Evolutionary conservation across 2,113 vertebrate species (phyloP).

Genomic region (Charina bottae): DNA sequence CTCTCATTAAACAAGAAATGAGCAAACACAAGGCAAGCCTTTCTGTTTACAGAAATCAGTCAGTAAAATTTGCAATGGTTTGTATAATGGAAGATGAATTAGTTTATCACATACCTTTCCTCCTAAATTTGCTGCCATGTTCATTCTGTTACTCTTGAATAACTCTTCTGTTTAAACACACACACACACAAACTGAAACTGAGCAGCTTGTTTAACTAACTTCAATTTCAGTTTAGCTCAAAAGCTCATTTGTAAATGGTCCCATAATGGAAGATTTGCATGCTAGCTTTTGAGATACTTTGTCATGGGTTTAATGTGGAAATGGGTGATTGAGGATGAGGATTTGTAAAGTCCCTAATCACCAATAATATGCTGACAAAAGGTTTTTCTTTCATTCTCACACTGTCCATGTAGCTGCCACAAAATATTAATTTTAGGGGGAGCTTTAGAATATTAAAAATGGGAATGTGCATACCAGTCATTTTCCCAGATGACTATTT

Average conservation of each 20-base stretch:
- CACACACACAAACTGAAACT: neutral
- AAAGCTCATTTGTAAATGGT: slow-evolving; percentile 48
- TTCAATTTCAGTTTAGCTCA: neutral
- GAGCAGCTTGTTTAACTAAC: slow-evolving; percentile 53
- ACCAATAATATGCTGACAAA: slow-evolving; percentile 23
- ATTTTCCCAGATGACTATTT: slow-evolving; percentile 9
- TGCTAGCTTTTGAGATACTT: slow-evolving; percentile 43
- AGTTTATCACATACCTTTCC: slow-evolving; percentile 31
- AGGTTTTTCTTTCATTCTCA: slow-evolving; percentile 27
- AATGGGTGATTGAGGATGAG: slow-evolving; percentile 25
- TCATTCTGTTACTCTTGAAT: slow-evolving; percentile 47
- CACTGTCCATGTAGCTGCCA: neutral
- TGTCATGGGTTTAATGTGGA: slow-evolving; percentile 47
- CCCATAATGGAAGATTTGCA: slow-evolving; percentile 43
- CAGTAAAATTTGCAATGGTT: slow-evolving; percentile 23
- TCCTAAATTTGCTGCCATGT: slow-evolving; percentile 45
- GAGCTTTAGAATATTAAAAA: slow-evolving; percentile 10
- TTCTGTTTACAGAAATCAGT: slow-evolving; percentile 36
- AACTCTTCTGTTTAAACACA: slow-evolving; percentile 43
- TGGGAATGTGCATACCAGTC: fast-evolving
- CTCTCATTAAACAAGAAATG: slow-evolving; percentile 41
- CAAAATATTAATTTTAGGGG: neutral
- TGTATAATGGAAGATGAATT: slow-evolving; percentile 42
- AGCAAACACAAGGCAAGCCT: slow-evolving; percentile 23
- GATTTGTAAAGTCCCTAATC: slow-evolving; percentile 39